Base-by-base conservation (phyloP, 1,140 invertebrate species). In the Scaptodrosophila lebanonensis region DNA sequence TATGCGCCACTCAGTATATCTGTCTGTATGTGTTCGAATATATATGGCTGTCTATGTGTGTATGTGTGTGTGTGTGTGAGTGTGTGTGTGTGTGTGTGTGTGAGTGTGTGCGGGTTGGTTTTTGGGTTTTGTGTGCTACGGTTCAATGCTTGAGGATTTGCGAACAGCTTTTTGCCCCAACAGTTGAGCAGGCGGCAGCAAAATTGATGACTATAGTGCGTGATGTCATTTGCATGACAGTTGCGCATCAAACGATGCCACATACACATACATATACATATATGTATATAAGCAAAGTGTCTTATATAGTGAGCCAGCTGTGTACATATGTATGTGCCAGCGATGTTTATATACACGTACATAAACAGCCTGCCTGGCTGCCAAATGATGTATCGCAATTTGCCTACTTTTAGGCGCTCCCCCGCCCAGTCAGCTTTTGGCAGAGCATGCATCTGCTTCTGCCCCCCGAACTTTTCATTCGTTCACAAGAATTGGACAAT, bases 191-290 rank as follows among this genome's bases (percentile, higher is more conserved):
- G 8, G 11, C 15, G 40, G 30, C 47, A 45, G 39, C 54, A 47
- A 77, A 82, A 82, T 82, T 82, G 75, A 82, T 82, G 75, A 82
- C 66, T 82, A 70, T 82, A 82, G 75, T 82, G 75, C 75, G 75
- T 82, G 75, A 75, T 82, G 75, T 75, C 76, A 82, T 82, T 82
- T 75, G 70, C 66, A 63, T 75, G 76, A 82, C 75, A 79, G 75
- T 79, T 82, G 75, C 39, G 72, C 63, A 63, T 71, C 75, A 71
- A 36, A 17, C 16, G 20, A 18, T 29, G 12, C 22, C 12, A 50
- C 29, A 39, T 49, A 43, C 44, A 20, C 36, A 32, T 8, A 51
- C 11, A n/a, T n/a, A n/a, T n/a, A n/a, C n/a, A n/a, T n/a, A n/a
- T n/a, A n/a, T n/a, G n/a, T n/a, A n/a, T n/a, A n/a, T n/a, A n/a